Base-by-base conservation (phyloP, 2,797 vertebrate genomes). In the Sebastes vulpes region DNA sequence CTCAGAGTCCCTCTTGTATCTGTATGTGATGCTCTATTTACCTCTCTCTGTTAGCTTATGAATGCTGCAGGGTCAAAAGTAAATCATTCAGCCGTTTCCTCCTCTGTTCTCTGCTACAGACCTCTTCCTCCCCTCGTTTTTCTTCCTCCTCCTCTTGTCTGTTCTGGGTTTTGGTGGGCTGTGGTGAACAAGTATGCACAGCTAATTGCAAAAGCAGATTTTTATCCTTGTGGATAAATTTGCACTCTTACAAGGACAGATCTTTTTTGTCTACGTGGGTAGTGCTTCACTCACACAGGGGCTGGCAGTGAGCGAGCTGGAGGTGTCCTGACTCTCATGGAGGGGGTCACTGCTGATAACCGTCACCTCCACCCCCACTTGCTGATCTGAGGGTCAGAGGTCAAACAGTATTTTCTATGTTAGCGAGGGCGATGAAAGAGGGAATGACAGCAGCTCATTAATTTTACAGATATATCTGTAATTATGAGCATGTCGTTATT, bases 81-180 rank as follows among this genome's bases (percentile, higher is more conserved):
- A 99, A 97, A 87, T 97, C 97, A 90, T 98, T 98, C 75, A 99
- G 97, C n/a, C 97, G 94, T 80, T 98, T 97, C 61, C 97, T 96
- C 89, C 98, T 97, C 66, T 90, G 86, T 70, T 97, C 95, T 91
- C 97, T 94, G 85, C 96, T 94, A 78, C 96, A 96, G 88, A 87
- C 95, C 76, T 98, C 92, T 80, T 91, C 88, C 66, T 97, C 96
- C 83, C 96, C 96, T 18, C 86, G 67, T 77, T 86, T 92, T 53
- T 82, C 89, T 65, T 91, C 92, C 65, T 95, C 96, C 1, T 95
- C 90, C 90, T 91, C 74, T 94, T 93, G 28, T 97, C 96, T 91
- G 12, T 94, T 91, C 82, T 90, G 23, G 95, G 95, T 78, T 95
- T 94, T 42, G 94, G 65, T 88, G 70, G 85, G 91, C 90, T 95